Conservation (phyloP, 1,140 invertebrate species). For the Physella acuta region DNA sequence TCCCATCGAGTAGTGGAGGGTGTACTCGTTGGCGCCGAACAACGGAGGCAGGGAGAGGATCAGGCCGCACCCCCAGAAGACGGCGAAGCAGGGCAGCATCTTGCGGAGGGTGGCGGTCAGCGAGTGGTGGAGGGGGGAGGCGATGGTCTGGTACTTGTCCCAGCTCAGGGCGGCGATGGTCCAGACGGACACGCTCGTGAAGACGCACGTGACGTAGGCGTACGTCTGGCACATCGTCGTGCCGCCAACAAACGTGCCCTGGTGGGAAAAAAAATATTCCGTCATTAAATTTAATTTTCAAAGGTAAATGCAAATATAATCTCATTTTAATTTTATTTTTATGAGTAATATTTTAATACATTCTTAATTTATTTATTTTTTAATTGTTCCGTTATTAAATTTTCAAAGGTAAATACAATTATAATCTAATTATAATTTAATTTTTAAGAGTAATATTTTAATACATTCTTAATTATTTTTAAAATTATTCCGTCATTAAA, state of each 20-base stretch:
- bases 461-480: no score
- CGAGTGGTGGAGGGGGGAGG: slow-evolving; percentile 50
- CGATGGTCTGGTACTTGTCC: slow-evolving; percentile 55
- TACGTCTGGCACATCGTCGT: slow-evolving; percentile 22
- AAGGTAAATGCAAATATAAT: no score
- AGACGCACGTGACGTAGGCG: slow-evolving; percentile 25
- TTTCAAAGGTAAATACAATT: no score
- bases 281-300: no score
- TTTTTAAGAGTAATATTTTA: no score
- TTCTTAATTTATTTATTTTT: no score
- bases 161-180: slow-evolving; percentile 52
- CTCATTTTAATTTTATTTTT: no score
- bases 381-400: no score
- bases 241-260: slow-evolving; percentile 21
- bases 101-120: slow-evolving; percentile 43
- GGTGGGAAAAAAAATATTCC: slow-evolving; percentile 2
- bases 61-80: slow-evolving; percentile 39
- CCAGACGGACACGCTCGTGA: slow-evolving; percentile 37
- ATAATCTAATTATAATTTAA: no score
- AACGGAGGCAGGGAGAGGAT: slow-evolving; percentile 38
- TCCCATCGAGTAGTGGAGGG: slow-evolving; percentile 34
- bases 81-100: slow-evolving; percentile 44
- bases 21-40: slow-evolving; percentile 35
- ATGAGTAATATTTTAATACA: no score
- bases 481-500: no score